phyloP scores from a whole-genome alignment of 2,113 vertebrate genomes.

The Leiothrix lutea region DNA sequence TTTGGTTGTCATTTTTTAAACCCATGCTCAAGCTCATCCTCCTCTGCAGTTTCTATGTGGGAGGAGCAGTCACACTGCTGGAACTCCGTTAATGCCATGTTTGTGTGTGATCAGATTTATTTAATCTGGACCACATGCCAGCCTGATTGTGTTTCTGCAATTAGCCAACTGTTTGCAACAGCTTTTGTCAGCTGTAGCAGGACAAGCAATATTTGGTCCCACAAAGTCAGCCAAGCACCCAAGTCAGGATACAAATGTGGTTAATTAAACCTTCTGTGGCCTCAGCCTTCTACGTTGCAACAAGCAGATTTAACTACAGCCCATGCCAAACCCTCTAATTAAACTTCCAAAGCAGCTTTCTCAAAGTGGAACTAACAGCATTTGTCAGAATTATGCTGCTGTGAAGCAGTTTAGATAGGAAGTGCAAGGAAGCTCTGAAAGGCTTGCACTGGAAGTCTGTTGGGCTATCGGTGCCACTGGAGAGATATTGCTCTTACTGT shows the following conservation, averaged over 20 bases:
- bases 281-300: neutral
- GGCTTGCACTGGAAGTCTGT: neutral
- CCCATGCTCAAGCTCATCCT: neutral
- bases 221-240: neutral
- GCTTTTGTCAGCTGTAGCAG: neutral
- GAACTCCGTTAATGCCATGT: neutral
- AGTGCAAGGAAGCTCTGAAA: neutral
- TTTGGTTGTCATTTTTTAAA: neutral
- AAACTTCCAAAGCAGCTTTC: neutral
- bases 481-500: neutral
- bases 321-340: neutral
- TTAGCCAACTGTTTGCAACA: neutral
- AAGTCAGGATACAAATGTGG: neutral
- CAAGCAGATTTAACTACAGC: neutral
- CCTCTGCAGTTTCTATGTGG: neutral
- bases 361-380: neutral
- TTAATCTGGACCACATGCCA: neutral
- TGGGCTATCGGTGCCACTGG: neutral
- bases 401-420: neutral
- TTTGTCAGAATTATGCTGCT: neutral
- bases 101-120: neutral
- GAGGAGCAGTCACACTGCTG: neutral
- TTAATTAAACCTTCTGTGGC: neutral
- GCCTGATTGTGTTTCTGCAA: neutral
- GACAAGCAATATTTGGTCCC: neutral